Conservation (phyloP, 2,113 vertebrate species). For the Muntiacus reevesi region DNA sequence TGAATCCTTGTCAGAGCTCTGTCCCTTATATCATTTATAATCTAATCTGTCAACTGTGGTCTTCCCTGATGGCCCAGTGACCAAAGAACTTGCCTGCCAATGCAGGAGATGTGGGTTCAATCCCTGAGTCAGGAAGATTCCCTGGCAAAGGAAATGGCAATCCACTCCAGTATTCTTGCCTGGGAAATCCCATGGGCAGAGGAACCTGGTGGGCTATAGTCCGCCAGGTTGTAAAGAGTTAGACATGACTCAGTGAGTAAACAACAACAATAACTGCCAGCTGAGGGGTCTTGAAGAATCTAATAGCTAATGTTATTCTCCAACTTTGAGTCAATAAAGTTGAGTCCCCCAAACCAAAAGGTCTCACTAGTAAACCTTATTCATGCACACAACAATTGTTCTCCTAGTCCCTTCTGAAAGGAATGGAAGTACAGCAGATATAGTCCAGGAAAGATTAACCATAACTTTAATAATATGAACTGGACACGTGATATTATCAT, state of each 20-base stretch:
- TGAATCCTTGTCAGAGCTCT: slow-evolving; percentile 20
- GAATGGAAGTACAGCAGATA: background rate
- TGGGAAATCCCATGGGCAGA: background rate
- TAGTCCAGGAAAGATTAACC: background rate
- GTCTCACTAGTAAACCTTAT: background rate
- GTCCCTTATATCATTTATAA: slow-evolving; percentile 21
- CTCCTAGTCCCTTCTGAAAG: background rate
- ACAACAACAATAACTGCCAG: background rate
- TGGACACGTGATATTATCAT: background rate
- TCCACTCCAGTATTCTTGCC: background rate
- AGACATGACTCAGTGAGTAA: background rate
- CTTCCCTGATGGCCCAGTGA: background rate
- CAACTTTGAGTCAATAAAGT: background rate
- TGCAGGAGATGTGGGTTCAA: background rate
- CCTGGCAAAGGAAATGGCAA: background rate
- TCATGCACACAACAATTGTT: background rate
- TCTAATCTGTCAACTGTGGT: background rate
- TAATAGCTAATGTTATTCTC: slow-evolving; percentile 10
- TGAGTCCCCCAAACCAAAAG: background rate
- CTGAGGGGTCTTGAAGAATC: background rate
- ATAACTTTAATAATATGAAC: background rate
- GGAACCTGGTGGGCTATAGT: background rate
- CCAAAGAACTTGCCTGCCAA: background rate
- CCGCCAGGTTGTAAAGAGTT: background rate
- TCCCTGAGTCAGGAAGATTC: background rate